Evolutionary conservation across 2,888 invertebrate species (phyloP).

Genomic region (Protodeltote pygarga): DNA sequence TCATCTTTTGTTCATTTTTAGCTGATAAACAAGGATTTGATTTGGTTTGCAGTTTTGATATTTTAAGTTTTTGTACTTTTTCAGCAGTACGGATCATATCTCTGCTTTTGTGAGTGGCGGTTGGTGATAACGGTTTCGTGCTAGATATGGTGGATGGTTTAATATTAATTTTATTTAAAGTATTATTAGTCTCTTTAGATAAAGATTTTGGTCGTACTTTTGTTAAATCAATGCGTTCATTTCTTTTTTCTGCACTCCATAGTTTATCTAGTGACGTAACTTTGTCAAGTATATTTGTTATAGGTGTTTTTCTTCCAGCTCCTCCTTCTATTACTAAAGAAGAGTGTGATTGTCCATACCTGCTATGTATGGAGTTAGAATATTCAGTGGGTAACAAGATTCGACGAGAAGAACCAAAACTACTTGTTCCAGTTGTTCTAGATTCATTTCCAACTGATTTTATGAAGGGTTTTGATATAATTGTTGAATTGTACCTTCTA

Average conservation of each 20-base stretch:
- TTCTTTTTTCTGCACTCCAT: slow-evolving; percentile 82
- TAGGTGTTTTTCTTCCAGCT: slow-evolving; percentile 81
- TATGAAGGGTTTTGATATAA: slow-evolving; percentile 45
- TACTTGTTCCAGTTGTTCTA: slow-evolving; percentile 72
- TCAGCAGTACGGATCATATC: slow-evolving; percentile 83
- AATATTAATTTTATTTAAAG: slow-evolving; percentile 44
- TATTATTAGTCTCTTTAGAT: slow-evolving; percentile 51
- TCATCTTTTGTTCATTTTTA: slow-evolving; percentile 57
- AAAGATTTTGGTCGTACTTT: slow-evolving; percentile 65
- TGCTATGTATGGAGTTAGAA: slow-evolving; percentile 62
- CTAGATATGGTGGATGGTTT: slow-evolving; percentile 38
- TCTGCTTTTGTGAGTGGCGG: slow-evolving; percentile 73
- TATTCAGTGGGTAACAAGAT: slow-evolving; percentile 80
- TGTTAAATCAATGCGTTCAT: slow-evolving; percentile 74
- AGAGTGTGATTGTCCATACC: slow-evolving; percentile 60
- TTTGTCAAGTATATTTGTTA: slow-evolving; percentile 82
- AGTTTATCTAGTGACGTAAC: slow-evolving; percentile 86
- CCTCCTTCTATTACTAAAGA: slow-evolving; percentile 81
- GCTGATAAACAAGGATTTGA: slow-evolving; percentile 66
- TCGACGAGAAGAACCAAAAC: slow-evolving; percentile 79
- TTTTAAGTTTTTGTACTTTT: slow-evolving; percentile 76
- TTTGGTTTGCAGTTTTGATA: slow-evolving; percentile 67
- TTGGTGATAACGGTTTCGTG: slow-evolving; percentile 53
- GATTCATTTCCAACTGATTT: slow-evolving; percentile 55
- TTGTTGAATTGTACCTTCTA: slow-evolving; percentile 63